A percentile compares a stretch with the other conserved stretches of the same genome.
These are phyloP conservation scores for Dryadula phaetusa DNA, from an alignment of 2,888 invertebrate species.

Conservation along the genomic window DNA sequence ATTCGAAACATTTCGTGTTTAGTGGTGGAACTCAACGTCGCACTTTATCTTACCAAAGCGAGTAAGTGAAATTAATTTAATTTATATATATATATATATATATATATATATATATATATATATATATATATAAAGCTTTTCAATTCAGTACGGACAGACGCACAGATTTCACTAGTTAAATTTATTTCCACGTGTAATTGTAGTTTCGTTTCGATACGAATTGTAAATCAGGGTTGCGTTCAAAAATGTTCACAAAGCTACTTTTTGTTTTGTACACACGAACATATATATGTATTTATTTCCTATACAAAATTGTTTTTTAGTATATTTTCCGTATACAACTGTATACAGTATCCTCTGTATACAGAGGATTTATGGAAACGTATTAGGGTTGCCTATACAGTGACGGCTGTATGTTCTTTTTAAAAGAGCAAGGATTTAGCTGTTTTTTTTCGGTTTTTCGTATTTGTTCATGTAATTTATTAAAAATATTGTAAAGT, in stretches of 20 bases:
- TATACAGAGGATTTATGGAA: neutral
- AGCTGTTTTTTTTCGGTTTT: too few species aligned
- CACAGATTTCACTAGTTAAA: conserved; percentile 36
- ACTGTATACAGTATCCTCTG: too few species aligned
- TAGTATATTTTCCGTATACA: neutral
- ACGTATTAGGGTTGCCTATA: neutral
- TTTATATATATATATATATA: neutral
- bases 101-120: neutral
- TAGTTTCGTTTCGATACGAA: conserved; percentile 35
- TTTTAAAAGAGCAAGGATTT: too few species aligned
- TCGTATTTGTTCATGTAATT: too few species aligned
- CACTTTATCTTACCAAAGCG: too few species aligned
- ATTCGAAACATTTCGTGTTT: too few species aligned
- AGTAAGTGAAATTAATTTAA: too few species aligned
- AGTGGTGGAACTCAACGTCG: too few species aligned
- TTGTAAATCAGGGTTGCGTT: conserved; percentile 40
- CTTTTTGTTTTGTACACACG: conserved; percentile 46
- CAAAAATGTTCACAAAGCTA: conserved; percentile 48
- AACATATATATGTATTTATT: neutral
- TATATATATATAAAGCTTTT: conserved; percentile 11
- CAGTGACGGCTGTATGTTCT: neutral
- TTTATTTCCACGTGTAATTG: conserved; percentile 41
- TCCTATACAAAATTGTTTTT: conserved; percentile 8
- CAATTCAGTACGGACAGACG: conserved; percentile 26
- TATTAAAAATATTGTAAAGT: too few species aligned